phyloP scores from a whole-genome alignment of 2,888 invertebrate species.

The Xestia sexstrigata region DNA sequence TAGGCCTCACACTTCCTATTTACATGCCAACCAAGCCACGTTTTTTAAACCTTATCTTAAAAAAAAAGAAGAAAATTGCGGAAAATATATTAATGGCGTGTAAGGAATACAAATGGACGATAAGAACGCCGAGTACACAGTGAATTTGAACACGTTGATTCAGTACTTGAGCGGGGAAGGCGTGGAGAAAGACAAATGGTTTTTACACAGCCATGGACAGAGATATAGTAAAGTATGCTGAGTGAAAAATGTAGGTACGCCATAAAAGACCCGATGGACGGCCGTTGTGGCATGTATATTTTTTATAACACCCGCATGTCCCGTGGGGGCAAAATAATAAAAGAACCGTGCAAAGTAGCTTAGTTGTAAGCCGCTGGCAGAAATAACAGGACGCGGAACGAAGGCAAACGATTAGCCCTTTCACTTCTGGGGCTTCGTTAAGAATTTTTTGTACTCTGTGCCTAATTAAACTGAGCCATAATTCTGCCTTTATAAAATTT shows the following conservation, averaged over 20 bases:
- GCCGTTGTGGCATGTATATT: slow-evolving; percentile 51
- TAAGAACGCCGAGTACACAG: slow-evolving; percentile 73
- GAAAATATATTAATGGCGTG: slow-evolving; percentile 73
- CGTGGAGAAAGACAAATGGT: slow-evolving; percentile 77
- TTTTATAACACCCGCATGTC: slow-evolving; percentile 58
- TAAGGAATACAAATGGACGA: slow-evolving; percentile 77
- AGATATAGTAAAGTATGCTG: slow-evolving; percentile 73
- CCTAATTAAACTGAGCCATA: slow-evolving; percentile 55
- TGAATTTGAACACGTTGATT: slow-evolving; percentile 78
- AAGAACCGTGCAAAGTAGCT: slow-evolving; percentile 44
- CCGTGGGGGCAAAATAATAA: slow-evolving; percentile 54
- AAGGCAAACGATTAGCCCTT: slow-evolving; percentile 47
- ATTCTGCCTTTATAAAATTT: slow-evolving; percentile 41
- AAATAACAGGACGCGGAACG: slow-evolving; percentile 43
- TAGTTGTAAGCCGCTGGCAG: slow-evolving; percentile 25
- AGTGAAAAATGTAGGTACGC: slow-evolving; percentile 71
- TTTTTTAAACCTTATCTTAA: slow-evolving; percentile 65
- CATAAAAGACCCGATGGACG: slow-evolving; percentile 65
- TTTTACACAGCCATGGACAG: slow-evolving; percentile 72
- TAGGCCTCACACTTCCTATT: slow-evolving; percentile 61
- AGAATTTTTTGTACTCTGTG: slow-evolving; percentile 38
- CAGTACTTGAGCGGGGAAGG: slow-evolving; percentile 70
- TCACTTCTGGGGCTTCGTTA: slow-evolving; percentile 43
- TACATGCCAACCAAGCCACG: slow-evolving; percentile 59
- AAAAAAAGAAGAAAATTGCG: slow-evolving; percentile 65